Evolutionary conservation across 2,113 vertebrate genomes (phyloP), one percentile per base, ranked within the genome.

Genomic region (Daubentonia madagascariensis): DNA sequence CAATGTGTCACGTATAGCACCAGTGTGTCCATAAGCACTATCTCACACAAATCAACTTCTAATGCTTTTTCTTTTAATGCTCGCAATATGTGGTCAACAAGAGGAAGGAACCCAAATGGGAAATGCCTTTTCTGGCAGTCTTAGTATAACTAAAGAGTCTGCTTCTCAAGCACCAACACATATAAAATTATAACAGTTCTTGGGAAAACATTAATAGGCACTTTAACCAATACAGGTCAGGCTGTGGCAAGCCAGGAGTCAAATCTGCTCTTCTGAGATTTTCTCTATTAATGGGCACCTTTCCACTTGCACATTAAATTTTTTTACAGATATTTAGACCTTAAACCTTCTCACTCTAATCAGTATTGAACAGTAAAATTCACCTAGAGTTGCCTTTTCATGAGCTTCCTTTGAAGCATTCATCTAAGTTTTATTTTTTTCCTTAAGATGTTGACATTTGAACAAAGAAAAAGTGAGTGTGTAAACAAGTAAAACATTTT

Each of bases 401-500:
- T 4, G 43, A 45, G 28, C 18, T 65, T 67, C 72, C 57, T 87
- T 57, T 92, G 75, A 87, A 96, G 92, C 50, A 88, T 59, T 50
- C 35, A 54, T 86, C 68, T 70, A 72, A 90, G 6, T 89, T 63
- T 75, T 89, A 81, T 88, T 91, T 89, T 61, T 83, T 94, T 92
- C 52, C 75, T 84, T 93, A 88, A 85, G 23, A 86, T 78, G 8
- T 23, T 93, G 63, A 86, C 37, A 76, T 59, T 94, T 57, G n/a
- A 95, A 89, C 50, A 93, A 30, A 94, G 54, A 94, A 84, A 97
- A 97, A 92, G 5, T 30, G 40, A 94, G 52, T n/a, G 35, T 52
- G 14, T 79, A 80, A 89, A 72, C 65, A 93, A 89, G 75, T 35
- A 72, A 94, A 96, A 72, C 10, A 76, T 89, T 83, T 94, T 70